Evolutionary conservation across 2,797 vertebrate species (phyloP).

Genomic region (Sebastes reedi): DNA sequence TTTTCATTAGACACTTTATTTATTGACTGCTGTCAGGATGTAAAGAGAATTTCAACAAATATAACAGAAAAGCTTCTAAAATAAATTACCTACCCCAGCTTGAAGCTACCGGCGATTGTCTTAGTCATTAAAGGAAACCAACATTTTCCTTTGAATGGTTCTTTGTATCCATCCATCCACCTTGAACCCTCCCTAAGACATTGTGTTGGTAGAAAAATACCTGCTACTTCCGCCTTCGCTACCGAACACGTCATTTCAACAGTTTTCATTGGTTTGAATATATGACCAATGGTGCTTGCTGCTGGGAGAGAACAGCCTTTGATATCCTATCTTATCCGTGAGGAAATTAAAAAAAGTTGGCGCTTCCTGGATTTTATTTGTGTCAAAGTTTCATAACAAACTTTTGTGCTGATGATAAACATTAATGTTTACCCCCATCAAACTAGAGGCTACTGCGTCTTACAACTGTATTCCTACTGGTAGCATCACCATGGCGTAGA

Average conservation of each 20-base stretch:
- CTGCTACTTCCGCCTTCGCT: neutral
- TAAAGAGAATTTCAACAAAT: too few species aligned
- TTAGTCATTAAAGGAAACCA: neutral
- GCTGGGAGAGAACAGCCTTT: neutral
- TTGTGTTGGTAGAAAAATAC: neutral
- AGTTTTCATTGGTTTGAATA: neutral
- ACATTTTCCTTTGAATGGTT: neutral
- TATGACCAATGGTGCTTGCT: neutral
- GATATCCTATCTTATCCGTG: neutral
- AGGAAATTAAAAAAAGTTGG: neutral
- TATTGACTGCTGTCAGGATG: neutral
- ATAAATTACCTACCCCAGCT: neutral
- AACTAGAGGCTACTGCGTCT: conserved; percentile 21
- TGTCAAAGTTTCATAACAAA: conserved; percentile 25
- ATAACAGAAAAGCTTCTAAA: neutral
- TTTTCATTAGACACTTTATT: neutral
- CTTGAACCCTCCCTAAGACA: neutral
- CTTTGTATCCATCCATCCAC: neutral
- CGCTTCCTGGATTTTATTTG: neutral
- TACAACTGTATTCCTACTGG: conserved; percentile 22
- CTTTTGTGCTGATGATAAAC: conserved; percentile 17
- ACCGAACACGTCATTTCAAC: neutral
- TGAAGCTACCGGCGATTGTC: neutral
- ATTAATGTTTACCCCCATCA: conserved; percentile 19
- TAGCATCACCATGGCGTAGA: neutral